Percentiles rank a stretch among this genome's conserved stretches.
These are phyloP conservation scores for Bolinopsis microptera DNA, from an alignment of 37 sponge, comb jelly and placozoan genomes.

Conservation along the genomic window DNA sequence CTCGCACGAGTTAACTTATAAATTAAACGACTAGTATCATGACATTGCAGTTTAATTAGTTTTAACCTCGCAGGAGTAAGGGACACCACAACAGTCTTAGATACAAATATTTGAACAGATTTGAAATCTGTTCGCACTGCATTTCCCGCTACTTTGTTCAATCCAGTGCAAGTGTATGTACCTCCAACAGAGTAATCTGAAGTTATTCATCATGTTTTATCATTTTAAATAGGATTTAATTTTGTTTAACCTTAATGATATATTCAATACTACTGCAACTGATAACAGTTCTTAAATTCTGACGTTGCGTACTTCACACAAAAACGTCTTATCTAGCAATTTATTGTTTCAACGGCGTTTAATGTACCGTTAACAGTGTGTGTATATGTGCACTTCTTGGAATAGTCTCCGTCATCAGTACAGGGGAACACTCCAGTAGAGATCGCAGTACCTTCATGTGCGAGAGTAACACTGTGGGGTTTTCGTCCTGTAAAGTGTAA, in stretches of 20 bases:
- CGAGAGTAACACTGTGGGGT: neutral
- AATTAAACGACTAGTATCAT: no score
- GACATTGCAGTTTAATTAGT: neutral
- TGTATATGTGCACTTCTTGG: neutral
- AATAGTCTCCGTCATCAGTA: neutral
- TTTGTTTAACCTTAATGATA: no score
- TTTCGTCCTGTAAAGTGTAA: neutral
- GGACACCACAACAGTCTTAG: neutral
- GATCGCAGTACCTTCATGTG: neutral
- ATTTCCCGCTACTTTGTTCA: neutral
- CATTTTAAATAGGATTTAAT: no score
- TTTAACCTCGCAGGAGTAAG: neutral
- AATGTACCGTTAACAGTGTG: no score
- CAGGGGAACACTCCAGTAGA: neutral
- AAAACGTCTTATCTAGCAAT: no score
- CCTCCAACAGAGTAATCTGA: neutral
- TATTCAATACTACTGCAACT: no score
- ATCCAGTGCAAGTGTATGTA: neutral
- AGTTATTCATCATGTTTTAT: no score
- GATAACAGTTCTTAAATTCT: no score
- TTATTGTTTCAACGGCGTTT: no score
- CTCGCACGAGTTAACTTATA: no score
- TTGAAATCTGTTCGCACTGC: neutral
- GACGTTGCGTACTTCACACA: no score
- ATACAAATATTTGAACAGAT: neutral